Evolutionary conservation across 2,113 vertebrate species (phyloP).

Genomic region (Gymnobelideus leadbeateri): DNA sequence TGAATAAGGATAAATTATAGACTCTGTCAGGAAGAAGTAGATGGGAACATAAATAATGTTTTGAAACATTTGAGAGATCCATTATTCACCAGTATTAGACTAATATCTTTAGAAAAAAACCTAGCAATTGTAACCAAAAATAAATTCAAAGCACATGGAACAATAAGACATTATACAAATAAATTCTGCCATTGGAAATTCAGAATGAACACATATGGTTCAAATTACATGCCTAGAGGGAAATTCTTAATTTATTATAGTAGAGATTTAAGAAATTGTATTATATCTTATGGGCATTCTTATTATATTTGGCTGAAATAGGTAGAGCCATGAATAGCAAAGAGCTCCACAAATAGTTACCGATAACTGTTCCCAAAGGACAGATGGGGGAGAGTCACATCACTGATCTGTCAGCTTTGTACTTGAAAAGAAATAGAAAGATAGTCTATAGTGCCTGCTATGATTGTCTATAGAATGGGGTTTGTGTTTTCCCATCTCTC

Average conservation of each 20-base stretch:
- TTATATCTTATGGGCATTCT: conserved; percentile 43
- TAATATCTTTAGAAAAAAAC: conserved; percentile 51
- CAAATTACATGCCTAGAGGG: conserved; percentile 13
- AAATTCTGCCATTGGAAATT: conserved; percentile 59
- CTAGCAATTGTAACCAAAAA: conserved; percentile 63
- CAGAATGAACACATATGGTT: conserved; percentile 56
- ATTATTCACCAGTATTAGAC: conserved; percentile 48
- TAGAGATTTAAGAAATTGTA: conserved; percentile 46
- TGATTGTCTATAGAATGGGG: not conserved
- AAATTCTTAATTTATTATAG: conserved; percentile 52
- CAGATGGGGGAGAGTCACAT: not conserved
- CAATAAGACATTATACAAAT: conserved; percentile 43
- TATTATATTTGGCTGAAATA: conserved; percentile 23
- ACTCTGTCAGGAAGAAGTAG: conserved; percentile 40
- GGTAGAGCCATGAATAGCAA: not conserved
- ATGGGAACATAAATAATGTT: conserved; percentile 22
- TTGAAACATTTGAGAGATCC: conserved; percentile 47
- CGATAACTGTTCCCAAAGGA: not conserved
- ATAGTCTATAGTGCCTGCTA: not conserved
- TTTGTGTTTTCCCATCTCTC: not conserved
- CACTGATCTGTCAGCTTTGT: not conserved
- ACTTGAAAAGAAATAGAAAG: not conserved
- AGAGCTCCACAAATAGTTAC: not conserved
- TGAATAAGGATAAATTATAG: not conserved
- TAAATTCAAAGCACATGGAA: conserved; percentile 65